Base-by-base conservation (phyloP, 2,113 vertebrate species). In the Oncorhynchus gorbuscha region DNA sequence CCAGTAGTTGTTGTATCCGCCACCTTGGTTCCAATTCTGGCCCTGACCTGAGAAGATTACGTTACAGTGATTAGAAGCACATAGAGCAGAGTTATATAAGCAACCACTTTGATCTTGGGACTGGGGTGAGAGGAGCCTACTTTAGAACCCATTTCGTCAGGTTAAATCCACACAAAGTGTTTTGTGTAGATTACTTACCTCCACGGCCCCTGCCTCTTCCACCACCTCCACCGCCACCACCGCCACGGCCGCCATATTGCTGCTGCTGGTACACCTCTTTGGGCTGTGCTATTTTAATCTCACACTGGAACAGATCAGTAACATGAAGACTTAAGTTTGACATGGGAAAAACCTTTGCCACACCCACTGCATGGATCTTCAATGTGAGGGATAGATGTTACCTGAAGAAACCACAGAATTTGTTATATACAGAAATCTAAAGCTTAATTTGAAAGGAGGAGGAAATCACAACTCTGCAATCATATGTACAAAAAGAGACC, bases 201-300 rank as follows among this genome's bases (percentile, higher is more conserved):
- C 95, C 95, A 90, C 97, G 94, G 80, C 95, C 94, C 73, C 95
- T 94, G 62, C 93, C 87, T 73, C 94, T 94, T 3, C 81, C 81
- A n/a, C 85, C 81, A n/a, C 85, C 88, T 32, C 30, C 30, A 32
- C 30, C 4, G 0, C 30, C 30, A 32, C 30, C 30, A 32, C 30
- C 30, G 2, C 30, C 88, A 67, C 95, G 95, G 35, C 97, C 96
- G 74, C 97, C 96, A 75, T 95, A 98, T 91, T 99, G 98, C 88
- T 99, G 97, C 88, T 99, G 98, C 91, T 98, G 97, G 89, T 99
- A 99, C 65, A 99, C 97, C 88, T 99, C 97, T 93, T 99, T 99
- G 77, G 98, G 98, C 86, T 99, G 97, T 68, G 98, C 98, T 79
- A 97, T 95, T 92, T 99, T 99, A 48, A 99, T 98, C 92, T 99